Conservation (phyloP, 2,888 invertebrate species). For the Chouioia cunea region DNA sequence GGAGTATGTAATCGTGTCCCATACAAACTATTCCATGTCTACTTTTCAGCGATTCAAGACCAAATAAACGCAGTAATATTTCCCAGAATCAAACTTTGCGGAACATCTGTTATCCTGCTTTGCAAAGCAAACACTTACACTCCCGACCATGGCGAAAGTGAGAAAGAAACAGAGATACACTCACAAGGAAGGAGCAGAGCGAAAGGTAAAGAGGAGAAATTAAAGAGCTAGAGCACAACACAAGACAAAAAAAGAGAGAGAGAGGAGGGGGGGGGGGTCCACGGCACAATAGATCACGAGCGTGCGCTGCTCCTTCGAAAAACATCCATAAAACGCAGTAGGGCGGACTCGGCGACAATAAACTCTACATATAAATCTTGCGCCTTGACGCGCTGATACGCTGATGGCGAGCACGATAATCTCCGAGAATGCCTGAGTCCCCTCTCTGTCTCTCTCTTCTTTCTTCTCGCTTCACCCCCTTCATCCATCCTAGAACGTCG, state of each 20-base stretch:
- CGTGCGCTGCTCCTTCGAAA: constrained; percentile 68
- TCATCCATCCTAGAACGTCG: constrained; percentile 49
- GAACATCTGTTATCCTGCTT: too few relatives aligned
- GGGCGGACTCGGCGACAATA: constrained; percentile 70
- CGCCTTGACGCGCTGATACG: constrained; percentile 68
- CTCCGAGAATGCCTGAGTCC: constrained; percentile 68
- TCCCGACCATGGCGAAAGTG: too few relatives aligned
- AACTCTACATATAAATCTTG: constrained; percentile 70
- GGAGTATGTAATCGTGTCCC: too few relatives aligned
- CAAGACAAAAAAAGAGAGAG: constrained; percentile 35
- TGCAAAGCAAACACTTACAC: too few relatives aligned
- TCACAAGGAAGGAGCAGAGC: constrained; percentile 16
- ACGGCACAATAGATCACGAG: constrained; percentile 67
- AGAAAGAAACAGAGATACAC: too few relatives aligned
- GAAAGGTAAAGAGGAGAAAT: constrained; percentile 38
- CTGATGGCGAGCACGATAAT: constrained; percentile 70
- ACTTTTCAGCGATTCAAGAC: too few relatives aligned
- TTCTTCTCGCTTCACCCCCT: constrained; percentile 37
- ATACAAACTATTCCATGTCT: too few relatives aligned
- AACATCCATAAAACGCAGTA: constrained; percentile 70
- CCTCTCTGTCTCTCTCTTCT: constrained; percentile 48
- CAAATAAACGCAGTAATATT: too few relatives aligned
- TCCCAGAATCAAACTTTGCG: too few relatives aligned
- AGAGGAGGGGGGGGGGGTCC: constrained; percentile 33
- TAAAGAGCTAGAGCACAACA: constrained; percentile 18